Percentiles rank a stretch among this genome's conserved stretches.
Conservation (phyloP, 2,888 invertebrate species). For the Copidosoma aretas region DNA sequence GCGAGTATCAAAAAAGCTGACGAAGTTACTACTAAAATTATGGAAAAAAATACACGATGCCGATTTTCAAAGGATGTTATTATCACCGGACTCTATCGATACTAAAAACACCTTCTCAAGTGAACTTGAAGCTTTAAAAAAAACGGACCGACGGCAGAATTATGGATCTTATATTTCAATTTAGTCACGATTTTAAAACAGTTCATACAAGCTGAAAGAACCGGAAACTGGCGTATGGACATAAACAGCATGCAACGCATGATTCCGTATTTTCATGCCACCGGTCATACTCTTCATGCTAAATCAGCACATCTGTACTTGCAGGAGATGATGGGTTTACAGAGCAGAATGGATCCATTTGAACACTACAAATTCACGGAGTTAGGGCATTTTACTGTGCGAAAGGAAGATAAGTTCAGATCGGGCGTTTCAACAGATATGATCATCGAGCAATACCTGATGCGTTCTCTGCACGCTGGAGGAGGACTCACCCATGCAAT, state of each 20-base stretch:
- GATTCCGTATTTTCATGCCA: neutral
- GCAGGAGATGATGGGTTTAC: neutral
- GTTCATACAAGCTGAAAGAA: slow-evolving; percentile 47
- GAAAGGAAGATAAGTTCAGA: slow-evolving; percentile 46
- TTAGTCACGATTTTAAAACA: slow-evolving; percentile 50
- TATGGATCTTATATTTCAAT: slow-evolving; percentile 48
- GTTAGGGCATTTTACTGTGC: slow-evolving; percentile 48
- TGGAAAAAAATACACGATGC: neutral
- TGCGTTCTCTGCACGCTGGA: neutral
- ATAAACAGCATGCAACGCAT: neutral
- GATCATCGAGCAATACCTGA: slow-evolving; percentile 43
- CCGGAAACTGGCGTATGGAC: neutral
- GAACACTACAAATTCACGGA: neutral
- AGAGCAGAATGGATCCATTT: neutral
- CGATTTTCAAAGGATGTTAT: neutral
- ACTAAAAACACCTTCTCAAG: neutral
- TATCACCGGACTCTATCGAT: neutral
- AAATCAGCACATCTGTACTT: neutral
- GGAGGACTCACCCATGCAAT: neutral
- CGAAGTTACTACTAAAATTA: neutral
- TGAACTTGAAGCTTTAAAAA: neutral
- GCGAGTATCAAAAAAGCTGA: neutral
- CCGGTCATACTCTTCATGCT: neutral
- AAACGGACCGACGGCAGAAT: slow-evolving; percentile 41
- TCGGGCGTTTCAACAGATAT: slow-evolving; percentile 37